Percentiles rank a stretch among this genome's conserved stretches.
Conservation (phyloP, 2,888 invertebrate species). For the Athalia cordata region DNA sequence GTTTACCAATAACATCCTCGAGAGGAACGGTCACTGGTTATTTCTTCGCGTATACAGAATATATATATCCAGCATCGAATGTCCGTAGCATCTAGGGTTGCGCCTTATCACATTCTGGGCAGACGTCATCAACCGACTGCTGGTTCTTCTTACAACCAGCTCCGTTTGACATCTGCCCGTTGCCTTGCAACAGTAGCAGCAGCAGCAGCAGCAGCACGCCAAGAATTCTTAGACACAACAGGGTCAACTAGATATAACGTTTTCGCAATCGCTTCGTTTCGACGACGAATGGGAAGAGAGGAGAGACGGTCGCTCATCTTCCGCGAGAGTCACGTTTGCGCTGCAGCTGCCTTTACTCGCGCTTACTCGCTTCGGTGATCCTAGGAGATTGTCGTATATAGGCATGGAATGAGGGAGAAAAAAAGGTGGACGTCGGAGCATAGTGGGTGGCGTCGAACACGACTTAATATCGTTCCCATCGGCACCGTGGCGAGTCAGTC, state of each 20-base stretch:
- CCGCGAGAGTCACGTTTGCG: no score
- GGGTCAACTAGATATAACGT: constrained; percentile 23
- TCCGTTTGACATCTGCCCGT: constrained; percentile 23
- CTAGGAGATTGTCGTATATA: not conserved
- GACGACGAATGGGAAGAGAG: no score
- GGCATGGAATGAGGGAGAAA: not conserved
- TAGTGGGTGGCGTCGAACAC: constrained; percentile 54
- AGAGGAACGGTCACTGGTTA: not conserved
- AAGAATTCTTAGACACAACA: not conserved
- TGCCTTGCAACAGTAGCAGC: not conserved
- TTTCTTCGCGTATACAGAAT: not conserved
- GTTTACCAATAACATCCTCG: constrained; percentile 33
- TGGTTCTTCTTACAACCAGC: not conserved
- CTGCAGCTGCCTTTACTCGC: no score
- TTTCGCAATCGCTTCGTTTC: not conserved
- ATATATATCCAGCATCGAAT: not conserved
- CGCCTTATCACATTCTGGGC: constrained; percentile 48
- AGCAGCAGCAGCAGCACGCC: not conserved
- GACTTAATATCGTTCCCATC: constrained; percentile 58
- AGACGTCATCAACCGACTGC: constrained; percentile 48
- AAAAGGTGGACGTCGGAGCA: not conserved
- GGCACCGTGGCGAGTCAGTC: constrained; percentile 55
- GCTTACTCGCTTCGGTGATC: no score
- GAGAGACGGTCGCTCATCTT: no score
- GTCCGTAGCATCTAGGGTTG: not conserved